Base-by-base conservation (phyloP, 1,140 invertebrate genomes). In the Zaprionus camerounensis region DNA sequence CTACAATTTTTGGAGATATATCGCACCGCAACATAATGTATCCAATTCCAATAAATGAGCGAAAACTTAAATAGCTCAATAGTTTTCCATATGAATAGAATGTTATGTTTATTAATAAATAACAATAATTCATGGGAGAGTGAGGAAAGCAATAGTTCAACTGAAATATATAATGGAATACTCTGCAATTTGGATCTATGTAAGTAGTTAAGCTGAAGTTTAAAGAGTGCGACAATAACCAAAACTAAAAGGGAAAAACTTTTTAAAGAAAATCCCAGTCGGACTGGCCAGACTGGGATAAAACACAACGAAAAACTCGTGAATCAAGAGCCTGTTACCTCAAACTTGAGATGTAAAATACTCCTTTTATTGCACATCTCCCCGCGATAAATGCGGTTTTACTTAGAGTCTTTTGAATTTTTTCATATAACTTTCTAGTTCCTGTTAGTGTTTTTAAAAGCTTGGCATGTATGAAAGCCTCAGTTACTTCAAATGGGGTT, bases 371-470 rank as follows among this genome's bases (percentile, higher is more conserved):
- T 67, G 57, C 53, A 57, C 66, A 80, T 65, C 76, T 78, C 55
- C 72, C 67, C 80, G 77, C 69, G 77, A 83, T 80, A 80, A 86
- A 86, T 88, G 77, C 67, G 63, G 83, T 69, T 87, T 75, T 71
- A 53, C 5, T 24, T 51, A 20, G 5, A 22, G 46, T 24, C 22
- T 51, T 1, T 51, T 51, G 20, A 24, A 51, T 20, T 51, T 51
- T 51, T 13, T 2, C 46, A 5, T 5, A 41, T 20, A 20, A 49
- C 20, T 49, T 20, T 22, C 46, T 20, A 20, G n/a, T 12, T 12
- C 5, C n/a, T 22, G 7, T 24, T 13, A 46, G 41, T 51, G 20
- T 51, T 51, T 24, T 24, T 51, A 51, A 24, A 24, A 51, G 46
- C 41, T 17, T 17, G 6, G 6, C 41, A 46, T 46, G 46, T 11